Evolutionary conservation across 2,113 vertebrate genomes (phyloP), one percentile per base, ranked within the genome.

Genomic region (Thamnaconus septentrionalis): DNA sequence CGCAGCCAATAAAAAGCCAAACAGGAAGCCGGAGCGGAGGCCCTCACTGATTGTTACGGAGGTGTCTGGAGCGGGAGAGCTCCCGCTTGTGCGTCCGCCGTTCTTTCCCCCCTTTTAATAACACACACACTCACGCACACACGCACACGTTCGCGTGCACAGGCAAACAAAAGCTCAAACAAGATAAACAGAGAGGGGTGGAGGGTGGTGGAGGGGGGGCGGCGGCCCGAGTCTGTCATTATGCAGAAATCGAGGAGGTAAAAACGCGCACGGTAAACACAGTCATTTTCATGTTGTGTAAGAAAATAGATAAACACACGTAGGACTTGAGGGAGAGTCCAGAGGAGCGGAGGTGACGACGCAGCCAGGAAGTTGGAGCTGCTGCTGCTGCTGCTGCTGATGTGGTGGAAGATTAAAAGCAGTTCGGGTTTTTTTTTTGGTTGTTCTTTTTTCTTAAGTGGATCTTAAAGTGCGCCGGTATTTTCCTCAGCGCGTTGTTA

Each of bases 1-100:
- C 75, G 11, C 31, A 53, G 77, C 88, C 80, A 90, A 90, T 90
- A 88, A 90, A 90, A 85, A 79, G 80, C 76, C 87, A 78, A 84
- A 88, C 87, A 89, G 88, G 88, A 90, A 87, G 66, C 76, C 6
- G 56, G 18, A 83, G 66, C 50, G 52, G 64, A 81, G 81, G 67
- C 76, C 80, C 82, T 82, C 50, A n/a, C 82, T 84, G 81, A 87
- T 87, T 87, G 87, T 90, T 87, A 53, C 55, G 6, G 69, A 87
- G 84, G 88, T 89, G 85, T 88, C 84, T 85, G 84, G 69, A 56
- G 47, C 63, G 64, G 76, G 75, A 79, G 71, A 69, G 63, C 73
- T 72, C 53, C 12, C 18, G 18, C 18, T 78, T 64, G 58, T 61
- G 75, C 73, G 80, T 85, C 82, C 74, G 75, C 69, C 41, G 4